Conservation (phyloP, 2,113 vertebrate genomes). For the Urocolius indicus region DNA sequence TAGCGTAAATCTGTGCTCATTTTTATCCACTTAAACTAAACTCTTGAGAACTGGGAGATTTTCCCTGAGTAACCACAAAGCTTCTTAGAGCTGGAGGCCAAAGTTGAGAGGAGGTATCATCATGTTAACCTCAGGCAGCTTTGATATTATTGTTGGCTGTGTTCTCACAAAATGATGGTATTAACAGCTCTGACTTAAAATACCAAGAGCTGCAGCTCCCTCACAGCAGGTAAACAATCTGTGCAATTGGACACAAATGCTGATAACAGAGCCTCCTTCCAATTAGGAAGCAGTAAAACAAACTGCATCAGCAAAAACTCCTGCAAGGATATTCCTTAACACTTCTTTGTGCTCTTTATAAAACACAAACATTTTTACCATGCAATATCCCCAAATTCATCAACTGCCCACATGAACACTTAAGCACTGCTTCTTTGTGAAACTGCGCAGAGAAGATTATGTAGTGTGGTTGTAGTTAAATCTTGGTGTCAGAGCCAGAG, state of each 20-base stretch:
- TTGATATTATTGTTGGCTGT: conserved; percentile 8
- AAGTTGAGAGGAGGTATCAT: not conserved
- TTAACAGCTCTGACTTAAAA: conserved; percentile 15
- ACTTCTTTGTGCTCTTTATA: conserved; percentile 13
- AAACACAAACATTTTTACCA: not conserved
- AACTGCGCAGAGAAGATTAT: not conserved
- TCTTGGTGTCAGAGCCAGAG: not conserved
- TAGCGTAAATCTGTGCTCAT: not conserved
- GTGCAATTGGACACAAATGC: conserved; percentile 41
- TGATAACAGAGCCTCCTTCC: conserved; percentile 47
- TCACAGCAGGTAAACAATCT: conserved; percentile 54
- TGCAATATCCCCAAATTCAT: not conserved
- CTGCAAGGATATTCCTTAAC: not conserved
- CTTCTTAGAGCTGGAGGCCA: not conserved
- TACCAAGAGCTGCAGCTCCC: not conserved
- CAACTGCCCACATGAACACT: not conserved
- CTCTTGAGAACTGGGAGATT: not conserved
- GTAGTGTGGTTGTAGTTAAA: not conserved
- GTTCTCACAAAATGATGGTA: conserved; percentile 21
- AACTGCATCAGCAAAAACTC: conserved; percentile 55
- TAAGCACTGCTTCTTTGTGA: not conserved
- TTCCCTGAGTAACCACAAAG: conserved; percentile 22
- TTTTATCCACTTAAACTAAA: not conserved
- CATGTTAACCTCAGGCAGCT: conserved; percentile 18
- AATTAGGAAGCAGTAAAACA: conserved; percentile 55